Evolutionary conservation across 1,140 invertebrate species (phyloP).

Genomic region (Subanguina moxae): DNA sequence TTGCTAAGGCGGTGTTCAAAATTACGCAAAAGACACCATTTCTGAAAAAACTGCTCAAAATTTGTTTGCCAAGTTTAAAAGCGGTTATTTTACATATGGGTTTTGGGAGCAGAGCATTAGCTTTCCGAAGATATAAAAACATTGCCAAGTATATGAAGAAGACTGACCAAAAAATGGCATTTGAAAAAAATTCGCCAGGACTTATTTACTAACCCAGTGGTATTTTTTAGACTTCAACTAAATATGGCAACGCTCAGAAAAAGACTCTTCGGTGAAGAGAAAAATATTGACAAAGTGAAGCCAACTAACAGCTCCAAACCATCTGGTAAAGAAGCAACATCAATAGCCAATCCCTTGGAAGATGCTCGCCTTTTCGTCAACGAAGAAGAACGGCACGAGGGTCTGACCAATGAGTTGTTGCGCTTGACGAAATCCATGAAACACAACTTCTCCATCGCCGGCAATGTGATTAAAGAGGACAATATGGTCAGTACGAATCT

Average conservation of each 20-base stretch:
- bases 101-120: too few relatives aligned
- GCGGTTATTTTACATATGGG: too few relatives aligned
- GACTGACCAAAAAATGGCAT: too few relatives aligned
- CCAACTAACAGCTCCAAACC: background rate
- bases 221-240: too few relatives aligned
- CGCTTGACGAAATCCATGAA: constrained; percentile 48
- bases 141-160: too few relatives aligned
- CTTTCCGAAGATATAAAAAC: too few relatives aligned
- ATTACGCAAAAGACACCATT: too few relatives aligned
- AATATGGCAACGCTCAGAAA: background rate
- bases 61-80: too few relatives aligned
- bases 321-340: background rate
- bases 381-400: constrained; percentile 41
- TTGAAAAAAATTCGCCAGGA: too few relatives aligned
- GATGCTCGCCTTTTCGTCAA: background rate
- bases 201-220: too few relatives aligned
- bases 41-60: too few relatives aligned
- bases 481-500: constrained; percentile 34
- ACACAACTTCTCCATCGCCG: constrained; percentile 50
- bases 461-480: constrained; percentile 53
- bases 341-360: background rate
- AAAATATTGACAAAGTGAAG: background rate
- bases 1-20: too few relatives aligned
- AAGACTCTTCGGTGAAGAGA: background rate
- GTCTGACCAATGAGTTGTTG: constrained; percentile 47